Conservation (phyloP, 2,113 vertebrate species). For the Isurus oxyrinchus region DNA sequence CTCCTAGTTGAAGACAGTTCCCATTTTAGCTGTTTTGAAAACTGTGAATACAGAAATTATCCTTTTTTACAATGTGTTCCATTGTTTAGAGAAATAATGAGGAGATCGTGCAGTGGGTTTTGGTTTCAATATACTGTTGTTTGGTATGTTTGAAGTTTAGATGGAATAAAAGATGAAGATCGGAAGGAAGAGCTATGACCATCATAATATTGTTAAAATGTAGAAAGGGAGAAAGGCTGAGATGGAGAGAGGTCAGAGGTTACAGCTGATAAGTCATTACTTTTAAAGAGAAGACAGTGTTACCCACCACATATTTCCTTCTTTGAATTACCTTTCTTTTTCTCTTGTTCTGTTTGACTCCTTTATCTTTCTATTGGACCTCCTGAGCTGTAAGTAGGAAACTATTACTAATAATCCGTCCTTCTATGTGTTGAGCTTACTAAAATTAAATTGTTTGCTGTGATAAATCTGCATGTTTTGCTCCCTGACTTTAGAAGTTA, state of each 20-base stretch:
- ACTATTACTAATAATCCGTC: conserved; percentile 4
- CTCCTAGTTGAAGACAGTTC: neutral
- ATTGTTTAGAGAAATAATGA: neutral
- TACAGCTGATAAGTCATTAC: neutral
- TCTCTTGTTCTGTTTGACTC: neutral
- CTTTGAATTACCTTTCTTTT: conserved; percentile 32
- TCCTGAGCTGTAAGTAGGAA: conserved; percentile 13
- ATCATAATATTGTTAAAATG: neutral
- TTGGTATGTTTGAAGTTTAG: neutral
- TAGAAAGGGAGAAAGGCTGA: neutral
- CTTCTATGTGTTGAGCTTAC: neutral
- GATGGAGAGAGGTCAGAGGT: neutral
- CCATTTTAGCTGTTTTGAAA: neutral
- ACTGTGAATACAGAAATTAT: neutral
- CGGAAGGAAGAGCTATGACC: neutral
- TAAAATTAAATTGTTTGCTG: conserved; percentile 16
- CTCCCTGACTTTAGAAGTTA: neutral
- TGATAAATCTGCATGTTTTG: neutral
- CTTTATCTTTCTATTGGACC: conserved; percentile 25
- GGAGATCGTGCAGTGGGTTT: neutral
- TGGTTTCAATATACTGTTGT: neutral
- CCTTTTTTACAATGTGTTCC: neutral
- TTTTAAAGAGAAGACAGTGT: neutral
- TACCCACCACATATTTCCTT: neutral
- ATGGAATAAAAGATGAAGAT: neutral